Evolutionary conservation across 1,140 invertebrate genomes (phyloP).

Genomic region (Brachionus angularis): DNA sequence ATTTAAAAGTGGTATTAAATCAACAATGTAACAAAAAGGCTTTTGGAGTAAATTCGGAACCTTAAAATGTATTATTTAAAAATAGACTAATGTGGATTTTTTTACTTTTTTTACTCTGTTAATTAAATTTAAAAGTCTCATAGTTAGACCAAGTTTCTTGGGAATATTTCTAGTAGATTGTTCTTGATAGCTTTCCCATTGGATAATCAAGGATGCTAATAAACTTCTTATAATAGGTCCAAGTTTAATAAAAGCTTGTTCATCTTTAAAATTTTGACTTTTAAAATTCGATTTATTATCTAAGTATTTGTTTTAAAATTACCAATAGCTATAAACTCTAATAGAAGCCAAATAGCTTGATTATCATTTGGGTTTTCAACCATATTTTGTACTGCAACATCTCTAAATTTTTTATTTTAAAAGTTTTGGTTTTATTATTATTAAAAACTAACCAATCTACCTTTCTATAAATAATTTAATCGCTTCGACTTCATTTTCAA

Average conservation of each 20-base stretch:
- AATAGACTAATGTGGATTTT: not conserved
- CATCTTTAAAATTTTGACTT: constrained; percentile 3
- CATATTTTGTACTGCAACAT: constrained; percentile 14
- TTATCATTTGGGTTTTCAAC: constrained; percentile 13
- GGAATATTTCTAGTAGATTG: constrained; percentile 22
- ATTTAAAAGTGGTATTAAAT: constrained; percentile 21
- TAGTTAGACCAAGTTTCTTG: constrained; percentile 10
- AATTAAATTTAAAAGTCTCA: not conserved
- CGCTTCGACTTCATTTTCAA: constrained; percentile 41
- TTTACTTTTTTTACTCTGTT: constrained; percentile 6
- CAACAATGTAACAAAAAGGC: constrained; percentile 29
- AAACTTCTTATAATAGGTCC: constrained; percentile 33
- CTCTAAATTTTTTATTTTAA: not conserved
- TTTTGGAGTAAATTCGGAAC: not conserved
- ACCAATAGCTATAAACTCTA: constrained; percentile 33
- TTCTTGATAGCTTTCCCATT: constrained; percentile 44
- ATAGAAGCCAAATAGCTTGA: constrained; percentile 22
- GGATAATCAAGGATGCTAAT: constrained; percentile 14
- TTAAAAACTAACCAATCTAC: too few species aligned
- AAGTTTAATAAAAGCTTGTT: constrained; percentile 36
- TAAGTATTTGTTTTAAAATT: constrained; percentile 3
- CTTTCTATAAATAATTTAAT: constrained; percentile 20
- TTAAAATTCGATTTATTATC: not conserved
- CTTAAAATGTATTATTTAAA: not conserved
- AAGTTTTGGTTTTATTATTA: not conserved